Evolutionary conservation across 2,113 vertebrate genomes (phyloP).

Genomic region (Bolborhynchus lineola): DNA sequence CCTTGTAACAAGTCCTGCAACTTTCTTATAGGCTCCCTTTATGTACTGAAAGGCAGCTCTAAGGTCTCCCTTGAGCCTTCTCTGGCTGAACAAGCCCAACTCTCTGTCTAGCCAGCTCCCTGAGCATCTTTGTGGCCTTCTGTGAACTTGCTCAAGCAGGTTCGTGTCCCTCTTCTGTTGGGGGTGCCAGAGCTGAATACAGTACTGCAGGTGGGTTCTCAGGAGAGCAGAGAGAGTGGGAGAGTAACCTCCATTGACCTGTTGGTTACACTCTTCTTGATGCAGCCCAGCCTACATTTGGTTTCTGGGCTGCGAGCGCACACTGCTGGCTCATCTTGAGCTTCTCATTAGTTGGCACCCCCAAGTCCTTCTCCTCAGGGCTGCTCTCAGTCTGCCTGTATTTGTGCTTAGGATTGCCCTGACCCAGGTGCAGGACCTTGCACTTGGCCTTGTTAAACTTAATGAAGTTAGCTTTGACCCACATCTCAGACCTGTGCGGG

Average conservation of each 20-base stretch:
- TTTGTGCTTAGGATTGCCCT: background rate
- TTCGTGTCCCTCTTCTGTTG: background rate
- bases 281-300: background rate
- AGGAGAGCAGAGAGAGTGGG: background rate
- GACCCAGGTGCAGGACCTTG: background rate
- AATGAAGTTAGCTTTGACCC: background rate
- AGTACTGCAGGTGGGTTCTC: background rate
- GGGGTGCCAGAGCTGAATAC: background rate
- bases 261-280: background rate
- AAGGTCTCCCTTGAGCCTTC: background rate
- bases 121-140: background rate
- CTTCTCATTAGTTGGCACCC: background rate
- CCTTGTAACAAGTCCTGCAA: background rate
- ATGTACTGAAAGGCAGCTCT: background rate
- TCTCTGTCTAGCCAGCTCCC: background rate
- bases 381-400: background rate
- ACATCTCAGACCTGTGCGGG: background rate
- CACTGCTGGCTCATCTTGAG: background rate
- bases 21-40: background rate
- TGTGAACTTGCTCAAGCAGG: background rate
- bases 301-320: background rate
- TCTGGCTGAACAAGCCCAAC: background rate
- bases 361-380: background rate
- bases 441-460: background rate
- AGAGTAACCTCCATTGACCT: background rate